Percentiles rank a stretch among this genome's conserved stretches.
Evolutionary conservation across 2,888 invertebrate species (phyloP).

Genomic region (Andrena flavipes): DNA sequence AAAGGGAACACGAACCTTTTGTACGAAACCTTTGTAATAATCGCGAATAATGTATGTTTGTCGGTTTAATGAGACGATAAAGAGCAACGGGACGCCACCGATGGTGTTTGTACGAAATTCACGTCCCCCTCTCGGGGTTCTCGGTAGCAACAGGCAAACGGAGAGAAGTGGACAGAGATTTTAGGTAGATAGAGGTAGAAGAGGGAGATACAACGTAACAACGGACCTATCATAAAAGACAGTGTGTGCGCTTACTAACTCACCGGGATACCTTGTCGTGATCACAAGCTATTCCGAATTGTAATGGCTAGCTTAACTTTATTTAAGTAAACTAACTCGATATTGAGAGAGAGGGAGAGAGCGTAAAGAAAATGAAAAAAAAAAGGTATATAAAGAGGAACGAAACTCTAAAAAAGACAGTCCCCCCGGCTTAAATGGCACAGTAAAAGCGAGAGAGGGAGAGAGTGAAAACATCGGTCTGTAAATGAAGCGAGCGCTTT

Average conservation of each 20-base stretch:
- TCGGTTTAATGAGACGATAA: neutral
- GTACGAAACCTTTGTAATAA: constrained; percentile 45
- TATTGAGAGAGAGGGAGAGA: constrained; percentile 56
- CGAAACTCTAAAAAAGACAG: constrained; percentile 78
- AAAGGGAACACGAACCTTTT: constrained; percentile 56
- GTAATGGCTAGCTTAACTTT: constrained; percentile 75
- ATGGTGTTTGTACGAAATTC: neutral
- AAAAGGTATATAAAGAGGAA: constrained; percentile 31
- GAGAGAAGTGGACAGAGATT: constrained; percentile 45
- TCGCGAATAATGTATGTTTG: neutral
- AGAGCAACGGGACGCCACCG: too few species aligned
- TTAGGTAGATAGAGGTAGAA: constrained; percentile 46
- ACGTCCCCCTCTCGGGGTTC: constrained; percentile 22
- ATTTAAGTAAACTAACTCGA: constrained; percentile 70
- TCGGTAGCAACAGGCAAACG: constrained; percentile 47
- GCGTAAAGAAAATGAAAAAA: constrained; percentile 52
- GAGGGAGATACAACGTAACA: constrained; percentile 69
- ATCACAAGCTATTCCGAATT: constrained; percentile 59
- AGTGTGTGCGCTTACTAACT: constrained; percentile 83
- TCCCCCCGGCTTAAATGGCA: constrained; percentile 76
- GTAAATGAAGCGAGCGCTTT: constrained; percentile 80
- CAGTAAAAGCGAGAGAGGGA: constrained; percentile 44
- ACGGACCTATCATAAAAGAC: constrained; percentile 82
- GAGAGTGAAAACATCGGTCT: constrained; percentile 71
- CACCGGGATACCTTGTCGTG: constrained; percentile 54